These are phyloP conservation scores for Vidua macroura DNA, from an alignment of 2,113 vertebrate genomes.

Conservation along the genomic window DNA sequence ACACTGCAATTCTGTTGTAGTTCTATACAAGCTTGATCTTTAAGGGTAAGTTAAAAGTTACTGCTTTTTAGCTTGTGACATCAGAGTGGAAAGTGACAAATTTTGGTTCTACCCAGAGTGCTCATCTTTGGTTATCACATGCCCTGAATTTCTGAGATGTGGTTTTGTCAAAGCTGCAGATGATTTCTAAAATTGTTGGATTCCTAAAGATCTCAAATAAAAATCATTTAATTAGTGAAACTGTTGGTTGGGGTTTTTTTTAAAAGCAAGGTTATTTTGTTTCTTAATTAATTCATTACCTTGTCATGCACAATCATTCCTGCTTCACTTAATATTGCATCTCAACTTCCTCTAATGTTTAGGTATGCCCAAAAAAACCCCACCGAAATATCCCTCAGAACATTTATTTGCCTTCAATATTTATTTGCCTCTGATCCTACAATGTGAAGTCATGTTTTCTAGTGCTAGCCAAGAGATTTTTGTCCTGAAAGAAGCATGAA, in stretches of 20 bases:
- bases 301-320: background rate
- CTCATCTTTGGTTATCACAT: background rate
- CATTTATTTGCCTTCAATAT: background rate
- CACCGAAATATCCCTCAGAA: background rate
- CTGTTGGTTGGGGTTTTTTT: background rate
- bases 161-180: background rate
- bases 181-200: background rate
- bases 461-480: background rate
- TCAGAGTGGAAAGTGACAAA: background rate
- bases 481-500: background rate
- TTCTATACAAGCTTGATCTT: background rate
- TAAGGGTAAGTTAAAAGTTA: background rate
- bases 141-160: background rate
- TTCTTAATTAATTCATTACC: background rate
- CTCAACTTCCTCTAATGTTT: background rate
- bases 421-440: background rate
- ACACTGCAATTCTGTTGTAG: accelerated
- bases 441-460: background rate
- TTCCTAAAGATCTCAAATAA: background rate
- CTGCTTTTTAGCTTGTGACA: background rate
- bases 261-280: background rate
- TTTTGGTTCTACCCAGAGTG: background rate
- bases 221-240: background rate
- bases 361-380: background rate
- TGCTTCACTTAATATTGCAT: background rate